These are phyloP conservation scores for Microctonus hyperodae DNA, from an alignment of 2,888 invertebrate genomes.

Conservation along the genomic window DNA sequence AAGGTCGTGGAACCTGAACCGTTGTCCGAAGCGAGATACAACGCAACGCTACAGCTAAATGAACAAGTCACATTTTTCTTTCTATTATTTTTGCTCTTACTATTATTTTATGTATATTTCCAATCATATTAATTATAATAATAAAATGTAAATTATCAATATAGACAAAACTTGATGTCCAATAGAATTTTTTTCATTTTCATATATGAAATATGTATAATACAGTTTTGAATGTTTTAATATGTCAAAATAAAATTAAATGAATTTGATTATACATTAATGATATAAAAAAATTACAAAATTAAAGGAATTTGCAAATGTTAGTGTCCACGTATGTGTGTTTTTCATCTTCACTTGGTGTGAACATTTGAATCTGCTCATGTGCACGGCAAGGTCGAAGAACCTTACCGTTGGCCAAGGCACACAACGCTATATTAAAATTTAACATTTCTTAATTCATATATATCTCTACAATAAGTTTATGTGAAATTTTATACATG, in stretches of 20 bases:
- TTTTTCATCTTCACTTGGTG: conserved; percentile 6
- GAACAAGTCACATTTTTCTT: too few relatives aligned
- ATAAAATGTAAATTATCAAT: neutral
- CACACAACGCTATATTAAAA: too few relatives aligned
- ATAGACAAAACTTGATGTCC: neutral
- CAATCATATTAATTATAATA: neutral
- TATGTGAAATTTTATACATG: too few relatives aligned
- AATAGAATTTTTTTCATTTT: too few relatives aligned
- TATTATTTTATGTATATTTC: too few relatives aligned
- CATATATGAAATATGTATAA: too few relatives aligned
- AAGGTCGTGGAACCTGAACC: conserved; percentile 57
- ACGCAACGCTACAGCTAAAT: neutral
- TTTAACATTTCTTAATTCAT: too few relatives aligned
- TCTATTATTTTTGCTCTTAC: too few relatives aligned
- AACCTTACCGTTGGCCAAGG: conserved; percentile 56
- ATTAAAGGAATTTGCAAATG: conserved; percentile 4
- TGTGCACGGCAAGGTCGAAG: conserved; percentile 71
- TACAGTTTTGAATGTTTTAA: too few relatives aligned
- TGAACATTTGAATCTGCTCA: conserved; percentile 47
- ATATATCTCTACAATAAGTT: too few relatives aligned
- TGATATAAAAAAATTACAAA: neutral
- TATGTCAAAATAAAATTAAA: too few relatives aligned
- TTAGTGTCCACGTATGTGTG: neutral
- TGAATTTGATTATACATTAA: too few relatives aligned
- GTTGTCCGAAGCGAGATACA: conserved; percentile 32